phyloP scores from a whole-genome alignment of 2,888 invertebrate species.

The Lasioglossum leucozonium region DNA sequence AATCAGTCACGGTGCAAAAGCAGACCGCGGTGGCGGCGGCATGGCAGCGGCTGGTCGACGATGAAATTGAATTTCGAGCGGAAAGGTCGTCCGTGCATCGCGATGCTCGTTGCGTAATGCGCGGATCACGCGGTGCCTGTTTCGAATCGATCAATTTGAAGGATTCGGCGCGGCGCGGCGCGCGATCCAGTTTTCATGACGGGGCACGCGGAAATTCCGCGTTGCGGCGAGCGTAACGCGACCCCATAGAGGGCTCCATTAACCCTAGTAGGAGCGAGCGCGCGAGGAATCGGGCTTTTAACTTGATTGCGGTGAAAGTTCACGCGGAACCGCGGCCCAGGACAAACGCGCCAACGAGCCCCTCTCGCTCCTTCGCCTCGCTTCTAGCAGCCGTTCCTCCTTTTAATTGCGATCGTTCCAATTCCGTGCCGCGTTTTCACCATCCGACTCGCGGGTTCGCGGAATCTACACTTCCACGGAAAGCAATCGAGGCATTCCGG shows the following conservation, averaged over 20 bases:
- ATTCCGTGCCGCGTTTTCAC: constrained; percentile 49
- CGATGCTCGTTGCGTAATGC: constrained; percentile 27
- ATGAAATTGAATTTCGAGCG: constrained; percentile 36
- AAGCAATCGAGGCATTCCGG: constrained; percentile 40
- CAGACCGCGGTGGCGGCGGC: neutral
- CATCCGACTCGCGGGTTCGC: constrained; percentile 38
- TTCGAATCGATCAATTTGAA: constrained; percentile 74
- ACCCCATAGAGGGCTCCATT: constrained; percentile 54
- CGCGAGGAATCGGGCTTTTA: constrained; percentile 75
- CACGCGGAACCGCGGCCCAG: constrained; percentile 23
- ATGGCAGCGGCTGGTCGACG: constrained; percentile 2
- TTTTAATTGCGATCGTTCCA: constrained; percentile 62
- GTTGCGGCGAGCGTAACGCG: constrained; percentile 35
- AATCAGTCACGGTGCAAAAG: constrained; percentile 23
- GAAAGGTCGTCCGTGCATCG: constrained; percentile 27
- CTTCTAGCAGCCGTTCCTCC: constrained; percentile 7
- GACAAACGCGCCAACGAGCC: constrained; percentile 10
- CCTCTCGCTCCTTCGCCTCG: constrained; percentile 25
- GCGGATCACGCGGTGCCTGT: constrained; percentile 12
- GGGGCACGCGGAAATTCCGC: constrained; percentile 63
- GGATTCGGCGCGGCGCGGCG: constrained; percentile 49
- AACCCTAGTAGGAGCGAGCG: constrained; percentile 71
- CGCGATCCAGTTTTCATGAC: constrained; percentile 70
- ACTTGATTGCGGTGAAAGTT: constrained; percentile 79
- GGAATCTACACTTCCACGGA: constrained; percentile 45